A percentile compares a stretch with the other conserved stretches of the same genome.
Conservation (phyloP, 1,140 invertebrate genomes). For the Heterodera carotae region DNA sequence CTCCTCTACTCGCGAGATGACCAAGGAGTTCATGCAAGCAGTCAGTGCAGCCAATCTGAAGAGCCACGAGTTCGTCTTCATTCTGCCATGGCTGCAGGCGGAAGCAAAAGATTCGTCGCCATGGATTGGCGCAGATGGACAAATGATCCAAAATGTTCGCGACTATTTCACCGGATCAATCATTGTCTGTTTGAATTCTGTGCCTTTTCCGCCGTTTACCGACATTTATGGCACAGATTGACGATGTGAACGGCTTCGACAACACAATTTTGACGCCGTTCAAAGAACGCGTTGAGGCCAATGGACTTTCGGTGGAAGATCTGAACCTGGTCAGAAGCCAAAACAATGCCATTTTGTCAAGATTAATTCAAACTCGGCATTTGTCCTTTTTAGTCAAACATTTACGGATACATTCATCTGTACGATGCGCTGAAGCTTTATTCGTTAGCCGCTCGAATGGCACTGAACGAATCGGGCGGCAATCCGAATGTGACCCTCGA, state of each 20-base stretch:
- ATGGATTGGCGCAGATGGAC: conserved; percentile 58
- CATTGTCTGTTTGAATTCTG: conserved; percentile 50
- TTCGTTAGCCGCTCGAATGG: conserved; percentile 51
- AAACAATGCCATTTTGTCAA: conserved; percentile 16
- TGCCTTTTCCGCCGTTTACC: background rate
- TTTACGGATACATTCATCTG: conserved; percentile 60
- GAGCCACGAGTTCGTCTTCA: conserved; percentile 56
- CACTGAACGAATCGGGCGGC: conserved; percentile 53
- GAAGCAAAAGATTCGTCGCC: conserved; percentile 58
- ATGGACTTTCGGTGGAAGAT: conserved; percentile 50
- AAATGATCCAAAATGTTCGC: conserved; percentile 57
- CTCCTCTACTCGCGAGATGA: conserved; percentile 54
- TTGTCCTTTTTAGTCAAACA: conserved; percentile 46
- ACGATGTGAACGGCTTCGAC: conserved; percentile 62
- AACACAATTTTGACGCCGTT: conserved; percentile 58
- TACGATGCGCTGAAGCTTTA: conserved; percentile 62
- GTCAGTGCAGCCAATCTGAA: conserved; percentile 46
- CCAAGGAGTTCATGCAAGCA: conserved; percentile 61
- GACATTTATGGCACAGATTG: conserved; percentile 45
- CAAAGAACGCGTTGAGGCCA: conserved; percentile 51
- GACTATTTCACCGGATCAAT: conserved; percentile 55
- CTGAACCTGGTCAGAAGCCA: conserved; percentile 34
- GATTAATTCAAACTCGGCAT: too few species aligned
- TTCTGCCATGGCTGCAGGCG: conserved; percentile 60
- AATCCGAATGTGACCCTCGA: conserved; percentile 49